phyloP scores from a whole-genome alignment of 2,888 invertebrate species.

The Epiperipatus broadwayi region DNA sequence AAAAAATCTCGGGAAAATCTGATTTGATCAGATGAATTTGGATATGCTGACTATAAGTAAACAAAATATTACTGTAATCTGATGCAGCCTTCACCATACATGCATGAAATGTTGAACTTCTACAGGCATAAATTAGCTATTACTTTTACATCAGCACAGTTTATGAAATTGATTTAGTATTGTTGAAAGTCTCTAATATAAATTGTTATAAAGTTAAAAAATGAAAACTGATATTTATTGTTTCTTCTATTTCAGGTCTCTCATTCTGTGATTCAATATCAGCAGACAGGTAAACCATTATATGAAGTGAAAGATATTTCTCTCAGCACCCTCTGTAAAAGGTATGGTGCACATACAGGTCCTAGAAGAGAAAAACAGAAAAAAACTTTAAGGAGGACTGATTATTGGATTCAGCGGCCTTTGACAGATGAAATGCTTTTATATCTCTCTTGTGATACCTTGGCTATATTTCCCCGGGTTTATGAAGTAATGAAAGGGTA shows the following conservation, averaged over 20 bases:
- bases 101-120: too few species aligned
- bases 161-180: too few species aligned
- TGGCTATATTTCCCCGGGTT: constrained; percentile 61
- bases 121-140: too few species aligned
- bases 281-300: constrained; percentile 70
- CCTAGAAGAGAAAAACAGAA: constrained; percentile 62
- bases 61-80: too few species aligned
- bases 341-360: constrained; percentile 67
- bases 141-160: too few species aligned
- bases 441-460: constrained; percentile 71
- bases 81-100: too few species aligned
- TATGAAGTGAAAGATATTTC: constrained; percentile 86
- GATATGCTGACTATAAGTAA: too few species aligned
- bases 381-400: constrained; percentile 31
- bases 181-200: too few species aligned
- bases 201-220: too few species aligned
- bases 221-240: too few species aligned
- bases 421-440: constrained; percentile 73
- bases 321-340: constrained; percentile 70
- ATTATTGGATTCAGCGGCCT: constrained; percentile 73
- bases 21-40: too few species aligned
- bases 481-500: constrained; percentile 49
- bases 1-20: too few species aligned
- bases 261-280: constrained; percentile 71
- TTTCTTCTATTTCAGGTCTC: constrained; percentile 40